These are phyloP conservation scores for Troilus luridus DNA, from an alignment of 2,888 invertebrate species.

Conservation along the genomic window DNA sequence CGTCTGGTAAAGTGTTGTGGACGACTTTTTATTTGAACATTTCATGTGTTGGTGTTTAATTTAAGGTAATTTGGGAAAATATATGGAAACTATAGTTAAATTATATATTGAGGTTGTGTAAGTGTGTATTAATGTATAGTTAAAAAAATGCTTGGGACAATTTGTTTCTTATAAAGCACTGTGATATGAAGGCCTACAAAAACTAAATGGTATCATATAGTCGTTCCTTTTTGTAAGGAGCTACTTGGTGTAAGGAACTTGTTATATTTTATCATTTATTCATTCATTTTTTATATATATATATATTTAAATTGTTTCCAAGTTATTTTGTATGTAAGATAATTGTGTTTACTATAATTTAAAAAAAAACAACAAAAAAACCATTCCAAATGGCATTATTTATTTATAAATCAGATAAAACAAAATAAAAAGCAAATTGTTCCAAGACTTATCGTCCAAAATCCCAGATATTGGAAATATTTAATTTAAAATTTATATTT, in stretches of 20 bases:
- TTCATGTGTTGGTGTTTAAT: slow-evolving; percentile 62
- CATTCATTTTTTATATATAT: background rate
- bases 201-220: slow-evolving; percentile 55
- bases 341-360: slow-evolving; percentile 31
- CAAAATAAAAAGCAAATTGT: slow-evolving; percentile 58
- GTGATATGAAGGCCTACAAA: slow-evolving; percentile 57
- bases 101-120: slow-evolving; percentile 63
- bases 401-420: slow-evolving; percentile 7
- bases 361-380: background rate
- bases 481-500: slow-evolving; percentile 62
- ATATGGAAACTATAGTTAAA: slow-evolving; percentile 57
- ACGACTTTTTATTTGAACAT: slow-evolving; percentile 59
- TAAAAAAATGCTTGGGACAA: slow-evolving; percentile 57
- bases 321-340: slow-evolving; percentile 51
- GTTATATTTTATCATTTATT: slow-evolving; percentile 56
- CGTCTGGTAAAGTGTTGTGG: slow-evolving; percentile 54
- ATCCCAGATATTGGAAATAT: slow-evolving; percentile 60
- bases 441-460: slow-evolving; percentile 63
- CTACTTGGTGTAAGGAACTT: background rate
- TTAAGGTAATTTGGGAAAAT: slow-evolving; percentile 62
- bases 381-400: slow-evolving; percentile 60
- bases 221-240: slow-evolving; percentile 11
- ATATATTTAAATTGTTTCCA: background rate
- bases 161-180: slow-evolving; percentile 58
- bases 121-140: slow-evolving; percentile 61